Base-by-base conservation (phyloP, 2,888 invertebrate species). In the Caenorhabditis auriculariae region DNA sequence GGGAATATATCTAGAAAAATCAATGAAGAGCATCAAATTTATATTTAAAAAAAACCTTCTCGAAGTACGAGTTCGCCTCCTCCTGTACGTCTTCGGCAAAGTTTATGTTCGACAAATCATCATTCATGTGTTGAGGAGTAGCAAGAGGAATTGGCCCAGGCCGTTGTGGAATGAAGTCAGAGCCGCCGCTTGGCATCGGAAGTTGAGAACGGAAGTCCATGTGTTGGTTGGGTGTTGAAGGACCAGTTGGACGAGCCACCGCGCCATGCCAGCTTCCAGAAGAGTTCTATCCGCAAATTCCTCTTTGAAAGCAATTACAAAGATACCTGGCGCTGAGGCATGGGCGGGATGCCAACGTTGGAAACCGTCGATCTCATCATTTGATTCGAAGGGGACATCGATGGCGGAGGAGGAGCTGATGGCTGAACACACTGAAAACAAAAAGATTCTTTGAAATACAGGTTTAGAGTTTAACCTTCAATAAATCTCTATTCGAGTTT, bases 61-160 rank as follows among this genome's bases (percentile, higher is more conserved):
- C 95, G 83, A 98, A 98, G 82, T 96, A 98, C 50, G 92, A 89
- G 82, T 98, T 98, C 0, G 96, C 98, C 85, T 98, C 96, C 82
- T 96, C 95, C 83, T 99, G 98, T 39, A 96, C 91, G 81, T 96
- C 96, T 17, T 75, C 74, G 2, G 61, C 32, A 46, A 74, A 75
- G 12, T 49, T 52, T 38, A 60, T 57, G 6, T 48, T 19, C 4
- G 62, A 42, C 19, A 69, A 53, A 37, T 71, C 69, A 2, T 70
- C 70, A 28, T 47, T 44, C 2, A 21, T 39, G 4, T 45, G 17
- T 6, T 24, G 9, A 6, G 44, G 6, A 21, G 15, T 15, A 15
- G 7, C n/a, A 15, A 7, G 15, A 7, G n/a, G 35, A 7, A 12
- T 15, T 15, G 28, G 19, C 42, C 28, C 29, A 19, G 21, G 9